Evolutionary conservation across 2,888 invertebrate genomes (phyloP).

Genomic region (Epinotia ramella): DNA sequence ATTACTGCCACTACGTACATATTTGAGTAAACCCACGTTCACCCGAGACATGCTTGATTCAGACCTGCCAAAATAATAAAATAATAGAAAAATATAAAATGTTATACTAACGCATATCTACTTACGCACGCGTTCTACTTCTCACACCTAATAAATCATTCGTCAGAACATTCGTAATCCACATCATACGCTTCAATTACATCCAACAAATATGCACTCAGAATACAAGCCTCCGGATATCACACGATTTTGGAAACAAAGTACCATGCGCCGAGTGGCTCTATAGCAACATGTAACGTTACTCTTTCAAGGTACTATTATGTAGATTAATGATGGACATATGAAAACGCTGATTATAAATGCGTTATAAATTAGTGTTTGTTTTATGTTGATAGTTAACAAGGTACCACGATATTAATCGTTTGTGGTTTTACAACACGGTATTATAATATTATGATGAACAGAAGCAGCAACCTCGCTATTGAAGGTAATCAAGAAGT

Average conservation of each 20-base stretch:
- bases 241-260: not conserved
- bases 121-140: constrained; percentile 12
- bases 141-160: constrained; percentile 45
- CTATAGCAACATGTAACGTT: constrained; percentile 4
- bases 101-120: not conserved
- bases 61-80: not conserved
- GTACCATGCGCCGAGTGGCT: not conserved
- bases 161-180: constrained; percentile 35
- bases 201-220: constrained; percentile 39
- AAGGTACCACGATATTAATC: constrained; percentile 38
- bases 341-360: constrained; percentile 71
- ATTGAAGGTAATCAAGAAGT: not conserved
- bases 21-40: too few relatives aligned
- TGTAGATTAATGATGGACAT: constrained; percentile 77
- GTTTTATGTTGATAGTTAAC: constrained; percentile 50
- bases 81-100: not conserved
- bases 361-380: constrained; percentile 77
- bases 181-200: constrained; percentile 39
- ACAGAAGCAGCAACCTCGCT: constrained; percentile 1
- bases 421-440: constrained; percentile 13
- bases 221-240: constrained; percentile 34
- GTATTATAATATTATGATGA: not conserved
- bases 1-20: too few relatives aligned
- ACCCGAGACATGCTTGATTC: too few relatives aligned
- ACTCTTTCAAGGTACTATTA: constrained; percentile 62